Conservation (phyloP, 64 coral and sea anemone species). For the Stichodactyla mertensii region DNA sequence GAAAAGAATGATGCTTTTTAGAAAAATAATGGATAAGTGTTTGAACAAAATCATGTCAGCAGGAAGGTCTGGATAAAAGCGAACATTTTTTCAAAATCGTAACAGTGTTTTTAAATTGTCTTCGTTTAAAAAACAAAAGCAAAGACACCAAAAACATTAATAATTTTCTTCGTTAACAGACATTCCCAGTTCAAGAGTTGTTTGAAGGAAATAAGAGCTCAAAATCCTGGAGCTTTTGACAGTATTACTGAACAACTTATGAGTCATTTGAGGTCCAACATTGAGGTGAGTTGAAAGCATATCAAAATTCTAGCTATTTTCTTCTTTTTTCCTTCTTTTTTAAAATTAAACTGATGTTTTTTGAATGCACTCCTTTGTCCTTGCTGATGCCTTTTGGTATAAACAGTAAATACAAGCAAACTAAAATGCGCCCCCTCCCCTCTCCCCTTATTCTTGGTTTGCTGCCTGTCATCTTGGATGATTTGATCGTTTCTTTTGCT, state of each 20-base stretch:
- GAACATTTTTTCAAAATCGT: neutral
- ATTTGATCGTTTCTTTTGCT: neutral
- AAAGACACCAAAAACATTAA: no score
- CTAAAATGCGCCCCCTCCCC: no score
- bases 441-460: no score
- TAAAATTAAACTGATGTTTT: neutral
- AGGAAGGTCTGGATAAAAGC: conserved; percentile 47
- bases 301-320: no score
- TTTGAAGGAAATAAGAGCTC: conserved; percentile 50
- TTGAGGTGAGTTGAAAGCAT: conserved; percentile 51
- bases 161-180: conserved; percentile 25
- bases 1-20: conserved; percentile 47
- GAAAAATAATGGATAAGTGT: conserved; percentile 71
- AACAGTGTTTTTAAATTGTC: neutral
- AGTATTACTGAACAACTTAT: conserved; percentile 81
- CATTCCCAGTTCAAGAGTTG: conserved; percentile 64
- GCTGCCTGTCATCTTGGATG: no score
- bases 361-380: no score
- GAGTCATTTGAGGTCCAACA: conserved; percentile 54
- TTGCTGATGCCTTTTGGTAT: no score
- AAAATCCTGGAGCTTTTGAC: conserved; percentile 63
- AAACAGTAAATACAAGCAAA: no score
- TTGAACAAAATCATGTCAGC: conserved; percentile 73
- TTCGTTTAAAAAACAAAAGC: neutral
- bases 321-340: neutral